Conservation (phyloP, 2,113 vertebrate species). For the Quiscalus mexicanus region DNA sequence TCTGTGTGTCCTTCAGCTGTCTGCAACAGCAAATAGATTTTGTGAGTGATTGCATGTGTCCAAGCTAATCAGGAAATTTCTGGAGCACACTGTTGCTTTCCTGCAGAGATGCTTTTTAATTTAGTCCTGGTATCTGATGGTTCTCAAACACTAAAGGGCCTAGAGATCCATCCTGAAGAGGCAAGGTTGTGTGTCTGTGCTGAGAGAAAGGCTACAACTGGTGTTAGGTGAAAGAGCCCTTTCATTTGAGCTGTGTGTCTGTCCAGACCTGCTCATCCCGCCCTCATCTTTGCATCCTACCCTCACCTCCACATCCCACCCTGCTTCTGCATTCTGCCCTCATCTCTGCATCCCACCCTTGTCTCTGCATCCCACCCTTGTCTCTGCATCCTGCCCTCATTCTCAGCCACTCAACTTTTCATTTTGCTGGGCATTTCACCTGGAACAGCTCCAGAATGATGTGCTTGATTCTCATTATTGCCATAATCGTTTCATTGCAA, state of each 20-base stretch:
- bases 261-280: neutral
- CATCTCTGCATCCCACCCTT: neutral
- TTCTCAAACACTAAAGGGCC: neutral
- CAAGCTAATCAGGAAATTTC: neutral
- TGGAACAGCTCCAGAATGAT: neutral
- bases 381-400: neutral
- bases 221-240: neutral
- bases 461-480: neutral
- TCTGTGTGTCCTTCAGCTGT: neutral
- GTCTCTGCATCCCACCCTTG: neutral
- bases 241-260: fast-evolving
- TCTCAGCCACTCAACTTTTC: neutral
- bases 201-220: neutral
- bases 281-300: fast-evolving
- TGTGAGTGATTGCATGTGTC: neutral
- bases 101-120: neutral
- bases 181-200: neutral
- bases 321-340: neutral
- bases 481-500: neutral
- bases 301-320: fast-evolving
- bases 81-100: neutral
- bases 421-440: neutral
- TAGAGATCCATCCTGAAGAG: neutral
- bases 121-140: neutral
- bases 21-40: neutral